These are phyloP conservation scores for Triplophysa yarkandensis DNA, from an alignment of 2,797 vertebrate species.

Conservation along the genomic window DNA sequence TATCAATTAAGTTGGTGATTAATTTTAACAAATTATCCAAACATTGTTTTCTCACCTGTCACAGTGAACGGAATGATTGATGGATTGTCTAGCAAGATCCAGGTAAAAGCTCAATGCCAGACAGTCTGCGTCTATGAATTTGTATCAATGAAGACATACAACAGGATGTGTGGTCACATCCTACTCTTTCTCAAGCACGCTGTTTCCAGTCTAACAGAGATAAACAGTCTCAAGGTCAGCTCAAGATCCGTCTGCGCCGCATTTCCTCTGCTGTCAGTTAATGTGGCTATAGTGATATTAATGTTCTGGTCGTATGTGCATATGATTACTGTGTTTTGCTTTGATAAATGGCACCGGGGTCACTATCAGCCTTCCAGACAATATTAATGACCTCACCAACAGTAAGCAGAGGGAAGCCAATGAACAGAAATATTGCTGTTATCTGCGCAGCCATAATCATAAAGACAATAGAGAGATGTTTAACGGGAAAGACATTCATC, in stretches of 20 bases:
- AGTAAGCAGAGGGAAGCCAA: conserved; percentile 44
- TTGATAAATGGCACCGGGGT: conserved; percentile 47
- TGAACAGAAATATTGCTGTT: conserved; percentile 61
- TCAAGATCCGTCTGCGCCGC: conserved; percentile 9
- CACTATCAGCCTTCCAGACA: conserved; percentile 39
- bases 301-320: conserved; percentile 33
- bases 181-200: neutral
- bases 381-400: conserved; percentile 53
- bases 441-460: conserved; percentile 56
- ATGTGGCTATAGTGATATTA: conserved; percentile 37
- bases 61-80: conserved; percentile 35
- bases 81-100: conserved; percentile 9
- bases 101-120: neutral
- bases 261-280: conserved; percentile 36
- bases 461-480: conserved; percentile 55
- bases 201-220: conserved; percentile 7
- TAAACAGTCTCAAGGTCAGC: conserved; percentile 45
- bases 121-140: neutral
- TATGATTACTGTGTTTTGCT: conserved; percentile 38
- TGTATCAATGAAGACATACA: neutral
- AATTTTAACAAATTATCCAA: conserved; percentile 40
- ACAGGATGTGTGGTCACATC: conserved; percentile 19
- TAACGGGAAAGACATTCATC: conserved; percentile 52
- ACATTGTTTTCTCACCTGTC: conserved; percentile 38
- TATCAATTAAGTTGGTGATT: conserved; percentile 42